Evolutionary conservation across 2,113 vertebrate genomes (phyloP).

Genomic region (Embiotoca jacksoni): DNA sequence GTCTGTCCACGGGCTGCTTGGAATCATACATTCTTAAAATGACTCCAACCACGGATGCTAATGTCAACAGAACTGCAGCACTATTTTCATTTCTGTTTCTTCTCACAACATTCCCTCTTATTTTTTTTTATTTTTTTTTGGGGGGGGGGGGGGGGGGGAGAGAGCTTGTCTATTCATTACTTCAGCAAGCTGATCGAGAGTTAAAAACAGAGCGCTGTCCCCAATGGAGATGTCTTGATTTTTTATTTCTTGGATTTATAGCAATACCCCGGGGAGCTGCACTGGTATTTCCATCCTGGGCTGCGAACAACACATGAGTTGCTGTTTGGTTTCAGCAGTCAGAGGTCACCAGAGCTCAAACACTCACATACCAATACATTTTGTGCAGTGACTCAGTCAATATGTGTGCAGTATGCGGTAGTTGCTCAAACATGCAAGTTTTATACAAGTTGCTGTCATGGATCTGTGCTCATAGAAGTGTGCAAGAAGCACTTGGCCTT

Average conservation of each 20-base stretch:
- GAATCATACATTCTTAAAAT: conserved; percentile 35
- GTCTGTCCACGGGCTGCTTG: background rate
- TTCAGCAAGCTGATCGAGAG: conserved; percentile 31
- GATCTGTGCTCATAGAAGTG: conserved; percentile 7
- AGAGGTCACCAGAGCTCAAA: conserved; percentile 3
- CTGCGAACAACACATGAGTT: conserved; percentile 13
- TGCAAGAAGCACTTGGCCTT: conserved; percentile 12
- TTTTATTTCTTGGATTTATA: conserved; percentile 62
- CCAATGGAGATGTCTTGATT: conserved; percentile 52
- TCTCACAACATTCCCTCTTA: conserved; percentile 38
- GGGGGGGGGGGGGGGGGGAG: too few relatives aligned
- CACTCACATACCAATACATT: conserved; percentile 35
- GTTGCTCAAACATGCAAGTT: conserved; percentile 1
- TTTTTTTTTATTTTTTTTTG: background rate
- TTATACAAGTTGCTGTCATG: conserved; percentile 1
- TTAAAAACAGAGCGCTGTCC: conserved; percentile 36
- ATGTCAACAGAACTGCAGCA: background rate
- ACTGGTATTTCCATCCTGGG: conserved; percentile 45
- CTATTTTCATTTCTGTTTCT: conserved; percentile 32
- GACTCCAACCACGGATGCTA: background rate
- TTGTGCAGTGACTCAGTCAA: conserved; percentile 30
- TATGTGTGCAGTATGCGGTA: background rate
- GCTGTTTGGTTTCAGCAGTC: conserved; percentile 33
- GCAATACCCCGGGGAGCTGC: conserved; percentile 40
- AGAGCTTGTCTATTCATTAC: conserved; percentile 35